phyloP scores from a whole-genome alignment of 1,140 invertebrate species.

The Schmidtea mediterranea region DNA sequence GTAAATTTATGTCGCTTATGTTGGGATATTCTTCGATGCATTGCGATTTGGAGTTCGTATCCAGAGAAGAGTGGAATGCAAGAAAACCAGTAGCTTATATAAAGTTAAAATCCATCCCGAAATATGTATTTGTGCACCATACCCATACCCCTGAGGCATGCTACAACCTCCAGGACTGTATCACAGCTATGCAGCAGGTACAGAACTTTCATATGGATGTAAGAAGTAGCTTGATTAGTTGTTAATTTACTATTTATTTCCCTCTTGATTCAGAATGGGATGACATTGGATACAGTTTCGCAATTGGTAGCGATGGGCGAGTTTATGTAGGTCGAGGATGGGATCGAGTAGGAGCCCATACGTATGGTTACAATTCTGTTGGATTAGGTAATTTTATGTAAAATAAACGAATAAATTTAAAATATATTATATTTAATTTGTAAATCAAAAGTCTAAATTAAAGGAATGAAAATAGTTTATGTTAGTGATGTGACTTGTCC shows the following conservation, averaged over 20 bases:
- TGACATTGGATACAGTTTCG: conserved; percentile 45
- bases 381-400: conserved; percentile 46
- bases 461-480: too few relatives aligned
- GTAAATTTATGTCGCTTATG: too few relatives aligned
- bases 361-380: conserved; percentile 36
- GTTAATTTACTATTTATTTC: neutral
- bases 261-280: conserved; percentile 29
- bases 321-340: conserved; percentile 48
- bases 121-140: conserved; percentile 36
- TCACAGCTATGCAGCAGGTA: conserved; percentile 20
- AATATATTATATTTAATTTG: too few relatives aligned
- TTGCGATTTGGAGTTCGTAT: conserved; percentile 7
- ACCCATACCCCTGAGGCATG: conserved; percentile 11
- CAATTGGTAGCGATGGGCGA: conserved; percentile 44
- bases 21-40: too few relatives aligned
- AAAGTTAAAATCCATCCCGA: conserved; percentile 30
- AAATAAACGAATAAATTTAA: too few relatives aligned
- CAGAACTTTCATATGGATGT: conserved; percentile 42
- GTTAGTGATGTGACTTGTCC: too few relatives aligned
- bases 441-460: too few relatives aligned
- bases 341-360: conserved; percentile 37
- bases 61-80: conserved; percentile 12
- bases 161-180: conserved; percentile 10
- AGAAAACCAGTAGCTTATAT: conserved; percentile 8
- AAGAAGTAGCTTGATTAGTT: conserved; percentile 12